phyloP scores from a whole-genome alignment of 2,797 vertebrate species.

The Ceyx erithaca region DNA sequence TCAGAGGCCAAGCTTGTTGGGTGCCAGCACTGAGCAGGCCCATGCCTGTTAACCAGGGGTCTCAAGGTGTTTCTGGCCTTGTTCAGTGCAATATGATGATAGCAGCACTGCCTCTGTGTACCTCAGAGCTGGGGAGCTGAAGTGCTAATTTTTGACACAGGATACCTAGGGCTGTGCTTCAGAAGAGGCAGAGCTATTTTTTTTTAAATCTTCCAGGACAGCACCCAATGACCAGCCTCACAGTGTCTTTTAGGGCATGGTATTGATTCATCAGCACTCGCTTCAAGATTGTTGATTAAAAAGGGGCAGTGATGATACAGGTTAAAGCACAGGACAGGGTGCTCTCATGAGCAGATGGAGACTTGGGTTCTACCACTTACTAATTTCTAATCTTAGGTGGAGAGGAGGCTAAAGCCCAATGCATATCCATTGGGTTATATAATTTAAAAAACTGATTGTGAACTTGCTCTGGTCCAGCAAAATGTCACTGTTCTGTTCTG shows the following conservation, averaged over 20 bases:
- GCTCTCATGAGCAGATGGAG: neutral
- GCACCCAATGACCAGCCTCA: neutral
- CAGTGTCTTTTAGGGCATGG: neutral
- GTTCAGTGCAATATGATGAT: neutral
- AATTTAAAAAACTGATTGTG: neutral
- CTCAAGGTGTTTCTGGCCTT: neutral
- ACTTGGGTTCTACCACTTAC: neutral
- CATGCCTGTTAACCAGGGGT: neutral
- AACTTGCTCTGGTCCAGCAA: neutral
- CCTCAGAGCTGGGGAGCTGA: accelerated
- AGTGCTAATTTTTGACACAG: neutral
- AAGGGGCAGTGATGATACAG: neutral
- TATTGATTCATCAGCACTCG: neutral
- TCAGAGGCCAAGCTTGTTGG: neutral
- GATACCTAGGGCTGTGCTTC: neutral
- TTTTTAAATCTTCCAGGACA: neutral
- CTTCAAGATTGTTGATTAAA: neutral
- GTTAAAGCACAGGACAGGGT: neutral
- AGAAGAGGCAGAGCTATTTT: neutral
- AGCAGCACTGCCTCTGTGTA: neutral
- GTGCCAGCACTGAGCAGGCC: neutral
- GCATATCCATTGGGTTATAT: neutral
- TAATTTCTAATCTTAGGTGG: neutral
- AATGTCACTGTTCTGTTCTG: neutral
- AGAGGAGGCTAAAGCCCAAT: neutral